These are phyloP conservation scores for Callosobruchus maculatus DNA, from an alignment of 2,888 invertebrate species.

Conservation along the genomic window DNA sequence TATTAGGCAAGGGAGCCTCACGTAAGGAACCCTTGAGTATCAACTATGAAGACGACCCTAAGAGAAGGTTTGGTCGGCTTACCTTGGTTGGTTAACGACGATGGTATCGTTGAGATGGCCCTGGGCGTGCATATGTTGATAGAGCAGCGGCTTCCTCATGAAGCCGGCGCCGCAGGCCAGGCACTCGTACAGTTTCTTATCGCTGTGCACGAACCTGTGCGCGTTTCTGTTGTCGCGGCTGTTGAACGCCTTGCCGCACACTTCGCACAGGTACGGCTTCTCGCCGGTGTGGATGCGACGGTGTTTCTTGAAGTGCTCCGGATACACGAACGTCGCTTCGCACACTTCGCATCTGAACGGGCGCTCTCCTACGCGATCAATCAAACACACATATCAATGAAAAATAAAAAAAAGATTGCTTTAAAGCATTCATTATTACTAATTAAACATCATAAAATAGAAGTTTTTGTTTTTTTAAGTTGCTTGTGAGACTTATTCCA, in stretches of 20 bases:
- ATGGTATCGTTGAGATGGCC: constrained; percentile 78
- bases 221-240: constrained; percentile 82
- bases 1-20: too few species aligned
- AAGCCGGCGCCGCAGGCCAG: constrained; percentile 76
- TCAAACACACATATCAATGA: too few species aligned
- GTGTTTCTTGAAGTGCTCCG: constrained; percentile 80
- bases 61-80: not conserved
- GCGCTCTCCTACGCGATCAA: constrained; percentile 54
- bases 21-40: too few species aligned
- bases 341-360: constrained; percentile 72
- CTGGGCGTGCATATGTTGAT: constrained; percentile 71
- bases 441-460: too few species aligned
- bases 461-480: too few species aligned
- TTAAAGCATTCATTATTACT: too few species aligned
- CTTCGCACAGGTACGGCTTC: constrained; percentile 65
- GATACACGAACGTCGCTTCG: constrained; percentile 76
- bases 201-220: constrained; percentile 80
- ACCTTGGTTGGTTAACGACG: constrained; percentile 74
- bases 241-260: constrained; percentile 81
- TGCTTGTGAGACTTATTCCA: too few species aligned
- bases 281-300: constrained; percentile 73
- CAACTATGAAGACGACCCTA: too few species aligned
- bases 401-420: too few species aligned
- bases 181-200: constrained; percentile 84
- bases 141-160: constrained; percentile 76